Conservation (phyloP, 2,113 vertebrate species). For the Siniperca chuatsi region DNA sequence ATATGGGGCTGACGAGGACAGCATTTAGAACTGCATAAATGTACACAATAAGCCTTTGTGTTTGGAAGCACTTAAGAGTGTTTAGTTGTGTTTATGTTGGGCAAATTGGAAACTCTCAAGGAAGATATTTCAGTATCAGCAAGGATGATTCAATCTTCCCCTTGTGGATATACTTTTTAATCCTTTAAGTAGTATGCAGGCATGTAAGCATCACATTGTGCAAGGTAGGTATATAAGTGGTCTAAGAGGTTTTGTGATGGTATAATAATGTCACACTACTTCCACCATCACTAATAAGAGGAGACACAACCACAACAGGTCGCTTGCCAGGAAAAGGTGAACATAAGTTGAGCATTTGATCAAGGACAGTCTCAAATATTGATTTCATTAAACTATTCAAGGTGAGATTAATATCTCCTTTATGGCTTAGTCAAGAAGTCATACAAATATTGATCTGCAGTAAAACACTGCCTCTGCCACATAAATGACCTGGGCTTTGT, state of each 20-base stretch:
- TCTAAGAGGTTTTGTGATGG: background rate
- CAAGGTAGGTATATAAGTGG: background rate
- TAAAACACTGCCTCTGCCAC: constrained; percentile 23
- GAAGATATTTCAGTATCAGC: background rate
- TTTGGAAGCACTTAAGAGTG: background rate
- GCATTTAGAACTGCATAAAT: background rate
- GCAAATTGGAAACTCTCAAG: background rate
- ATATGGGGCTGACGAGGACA: background rate
- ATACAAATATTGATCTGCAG: constrained; percentile 39
- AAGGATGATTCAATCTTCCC: background rate
- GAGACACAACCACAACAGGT: background rate
- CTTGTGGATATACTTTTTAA: background rate
- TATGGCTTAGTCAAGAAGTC: constrained; percentile 27
- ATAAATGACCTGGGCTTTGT: constrained; percentile 37
- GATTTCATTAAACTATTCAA: constrained; percentile 28
- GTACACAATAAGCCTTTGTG: constrained; percentile 18
- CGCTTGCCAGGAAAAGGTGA: background rate
- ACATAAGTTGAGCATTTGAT: background rate
- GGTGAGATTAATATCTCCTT: constrained; percentile 20
- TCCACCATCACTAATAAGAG: background rate
- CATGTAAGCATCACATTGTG: too few relatives aligned
- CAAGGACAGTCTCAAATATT: background rate
- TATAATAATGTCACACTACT: background rate
- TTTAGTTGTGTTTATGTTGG: background rate
- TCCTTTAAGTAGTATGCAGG: background rate